Evolutionary conservation across 2,888 invertebrate genomes (phyloP), one percentile per base, ranked within the genome.

Genomic region (Eupithecia insigniata): DNA sequence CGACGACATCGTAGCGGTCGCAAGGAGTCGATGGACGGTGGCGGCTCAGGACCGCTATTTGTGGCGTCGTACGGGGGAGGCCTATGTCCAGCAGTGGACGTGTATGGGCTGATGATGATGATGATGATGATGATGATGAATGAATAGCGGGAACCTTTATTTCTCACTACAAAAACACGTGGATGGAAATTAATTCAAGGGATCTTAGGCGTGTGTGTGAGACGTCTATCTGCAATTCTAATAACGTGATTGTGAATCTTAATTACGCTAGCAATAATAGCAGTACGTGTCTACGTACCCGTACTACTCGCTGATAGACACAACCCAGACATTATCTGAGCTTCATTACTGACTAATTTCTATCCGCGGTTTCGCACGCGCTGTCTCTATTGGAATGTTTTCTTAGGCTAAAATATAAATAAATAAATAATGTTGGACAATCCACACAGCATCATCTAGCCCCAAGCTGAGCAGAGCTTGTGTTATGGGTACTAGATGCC

Each of bases 221-320:
- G 46, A 71, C 51, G 36, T 32, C 32, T 43, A 71, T 74, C 62
- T 26, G 55, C 61, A 69, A 62, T 71, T 71, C 69, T 61, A 69
- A 69, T 74, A 66, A 69, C 43, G 65, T 65, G 22, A 71, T 66
- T 66, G 71, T 68, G 55, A 58, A 60, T 60, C 36, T 46, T 69
- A 69, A 71, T 74, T 71, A 64, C 62, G 36, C 28, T 43, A 43
- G 36, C 68, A 61, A 73, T 55, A 71, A 69, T 69, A 62, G 55
- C 60, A 22, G 30, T 16, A 64, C 64, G 62, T 71, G 67, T 43
- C 66, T 69, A n/a, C 64, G 66, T 66, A 2, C 74, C 74, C n/a
- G n/a, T n/a, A 71, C 67, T 74, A 67, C 46, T 67, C 46, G 14
- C 60, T 43, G 58, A 60, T 46, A 74, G 74, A 71, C 69, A 32